These are phyloP conservation scores for Propsilocerus akamusi DNA, from an alignment of 1,140 invertebrate genomes.

Conservation along the genomic window DNA sequence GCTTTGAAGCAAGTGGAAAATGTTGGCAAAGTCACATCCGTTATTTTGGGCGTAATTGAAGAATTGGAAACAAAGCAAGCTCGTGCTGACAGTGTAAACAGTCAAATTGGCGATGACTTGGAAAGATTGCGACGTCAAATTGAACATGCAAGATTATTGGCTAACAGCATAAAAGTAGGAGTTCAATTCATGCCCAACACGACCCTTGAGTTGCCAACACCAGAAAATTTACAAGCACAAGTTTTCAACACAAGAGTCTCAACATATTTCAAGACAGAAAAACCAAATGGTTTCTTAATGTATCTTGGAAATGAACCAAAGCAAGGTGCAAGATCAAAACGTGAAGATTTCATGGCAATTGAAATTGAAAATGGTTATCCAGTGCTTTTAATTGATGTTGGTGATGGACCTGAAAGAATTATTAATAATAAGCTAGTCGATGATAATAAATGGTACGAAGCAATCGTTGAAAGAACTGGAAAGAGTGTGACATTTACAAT, in stretches of 20 bases:
- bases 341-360: conserved; percentile 78
- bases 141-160: conserved; percentile 55
- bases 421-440: conserved; percentile 56
- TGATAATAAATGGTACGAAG: conserved; percentile 81
- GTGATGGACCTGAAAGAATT: conserved; percentile 59
- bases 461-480: conserved; percentile 70
- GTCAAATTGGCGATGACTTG: conserved; percentile 46
- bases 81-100: conserved; percentile 30
- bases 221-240: conserved; percentile 58
- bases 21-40: conserved; percentile 39
- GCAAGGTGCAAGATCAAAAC: conserved; percentile 16
- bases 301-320: conserved; percentile 79
- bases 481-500: conserved; percentile 64
- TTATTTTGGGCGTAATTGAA: conserved; percentile 35
- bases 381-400: conserved; percentile 71
- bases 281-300: conserved; percentile 63
- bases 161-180: conserved; percentile 56
- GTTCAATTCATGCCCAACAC: conserved; percentile 68
- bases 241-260: conserved; percentile 74
- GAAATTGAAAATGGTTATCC: conserved; percentile 76
- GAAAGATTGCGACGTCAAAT: conserved; percentile 56
- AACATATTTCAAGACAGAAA: conserved; percentile 65
- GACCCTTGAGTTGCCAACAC: conserved; percentile 67
- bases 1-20: conserved; percentile 49
- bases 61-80: conserved; percentile 37